These are phyloP conservation scores for Triplophysa siluroides DNA, from an alignment of 2,113 vertebrate genomes.

Conservation along the genomic window DNA sequence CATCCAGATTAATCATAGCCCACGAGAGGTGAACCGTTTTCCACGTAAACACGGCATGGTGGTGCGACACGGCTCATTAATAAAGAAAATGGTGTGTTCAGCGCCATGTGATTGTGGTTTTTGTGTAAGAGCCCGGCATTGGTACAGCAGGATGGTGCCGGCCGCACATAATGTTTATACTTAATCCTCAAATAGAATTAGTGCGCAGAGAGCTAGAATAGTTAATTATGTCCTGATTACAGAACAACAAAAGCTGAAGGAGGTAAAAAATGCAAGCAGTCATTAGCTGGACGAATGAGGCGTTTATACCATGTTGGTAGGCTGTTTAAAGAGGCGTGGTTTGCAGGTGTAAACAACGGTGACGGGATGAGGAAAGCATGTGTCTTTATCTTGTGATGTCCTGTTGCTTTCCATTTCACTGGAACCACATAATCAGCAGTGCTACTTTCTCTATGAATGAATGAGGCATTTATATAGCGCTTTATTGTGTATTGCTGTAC, in stretches of 20 bases:
- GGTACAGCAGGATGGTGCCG: constrained; percentile 18
- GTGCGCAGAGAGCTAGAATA: constrained; percentile 38
- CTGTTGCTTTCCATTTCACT: constrained; percentile 33
- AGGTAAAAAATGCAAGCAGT: constrained; percentile 30
- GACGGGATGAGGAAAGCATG: constrained; percentile 39
- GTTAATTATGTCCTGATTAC: constrained; percentile 50
- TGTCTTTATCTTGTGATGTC: constrained; percentile 30
- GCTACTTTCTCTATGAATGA: constrained; percentile 16
- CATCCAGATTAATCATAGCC: constrained; percentile 51
- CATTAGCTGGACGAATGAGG: constrained; percentile 51
- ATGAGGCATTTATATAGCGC: too few species aligned
- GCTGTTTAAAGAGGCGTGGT: constrained; percentile 52
- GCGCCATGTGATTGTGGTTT: constrained; percentile 53
- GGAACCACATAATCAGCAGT: constrained; percentile 35
- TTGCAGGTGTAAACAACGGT: constrained; percentile 45
- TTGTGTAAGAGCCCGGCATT: constrained; percentile 27
- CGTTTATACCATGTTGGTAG: constrained; percentile 39
- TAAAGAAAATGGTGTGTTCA: constrained; percentile 54
- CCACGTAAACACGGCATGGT: constrained; percentile 58
- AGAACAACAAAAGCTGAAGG: constrained; percentile 45
- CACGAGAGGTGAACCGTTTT: constrained; percentile 47
- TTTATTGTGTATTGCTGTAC: too few species aligned
- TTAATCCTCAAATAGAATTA: constrained; percentile 46
- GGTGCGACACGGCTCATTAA: constrained; percentile 56
- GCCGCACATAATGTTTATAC: constrained; percentile 49